Conservation (phyloP, 2,797 vertebrate species). For the Danionella dracula region DNA sequence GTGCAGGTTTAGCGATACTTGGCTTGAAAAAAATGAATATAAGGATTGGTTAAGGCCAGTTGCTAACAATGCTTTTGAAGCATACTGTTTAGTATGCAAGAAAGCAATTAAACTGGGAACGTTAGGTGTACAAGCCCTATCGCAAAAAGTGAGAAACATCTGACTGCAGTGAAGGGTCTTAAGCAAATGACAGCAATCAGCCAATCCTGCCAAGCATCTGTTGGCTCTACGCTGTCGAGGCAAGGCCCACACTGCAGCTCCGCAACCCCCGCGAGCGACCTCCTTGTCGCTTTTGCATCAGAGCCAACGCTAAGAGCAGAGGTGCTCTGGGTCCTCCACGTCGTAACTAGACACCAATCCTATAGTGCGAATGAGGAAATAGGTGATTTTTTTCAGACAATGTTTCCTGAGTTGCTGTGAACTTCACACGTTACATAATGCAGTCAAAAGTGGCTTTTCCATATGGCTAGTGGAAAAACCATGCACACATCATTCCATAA, state of each 20-base stretch:
- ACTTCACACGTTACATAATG: constrained; percentile 22
- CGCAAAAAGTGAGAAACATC: too few species aligned
- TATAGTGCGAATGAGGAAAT: neutral
- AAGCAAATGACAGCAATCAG: neutral
- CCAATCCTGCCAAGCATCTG: too few species aligned
- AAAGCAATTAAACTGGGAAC: constrained; percentile 1
- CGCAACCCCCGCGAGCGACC: too few species aligned
- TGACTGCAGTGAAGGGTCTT: neutral
- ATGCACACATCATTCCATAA: constrained; percentile 4
- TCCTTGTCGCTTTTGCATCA: neutral
- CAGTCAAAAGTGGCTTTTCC: constrained; percentile 34
- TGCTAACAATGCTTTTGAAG: neutral
- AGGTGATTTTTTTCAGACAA: neutral
- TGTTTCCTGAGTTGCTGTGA: neutral
- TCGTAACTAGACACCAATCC: neutral
- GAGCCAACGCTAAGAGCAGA: neutral
- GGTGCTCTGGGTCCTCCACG: constrained; percentile 2
- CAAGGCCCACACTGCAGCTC: neutral
- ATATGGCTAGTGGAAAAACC: constrained; percentile 15
- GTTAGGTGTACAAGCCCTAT: neutral
- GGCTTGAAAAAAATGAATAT: neutral
- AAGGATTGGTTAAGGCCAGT: neutral
- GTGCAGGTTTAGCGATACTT: neutral
- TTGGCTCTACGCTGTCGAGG: neutral
- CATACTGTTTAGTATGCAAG: neutral